Conservation (phyloP, 2,888 invertebrate species). For the Drosophila borealis region DNA sequence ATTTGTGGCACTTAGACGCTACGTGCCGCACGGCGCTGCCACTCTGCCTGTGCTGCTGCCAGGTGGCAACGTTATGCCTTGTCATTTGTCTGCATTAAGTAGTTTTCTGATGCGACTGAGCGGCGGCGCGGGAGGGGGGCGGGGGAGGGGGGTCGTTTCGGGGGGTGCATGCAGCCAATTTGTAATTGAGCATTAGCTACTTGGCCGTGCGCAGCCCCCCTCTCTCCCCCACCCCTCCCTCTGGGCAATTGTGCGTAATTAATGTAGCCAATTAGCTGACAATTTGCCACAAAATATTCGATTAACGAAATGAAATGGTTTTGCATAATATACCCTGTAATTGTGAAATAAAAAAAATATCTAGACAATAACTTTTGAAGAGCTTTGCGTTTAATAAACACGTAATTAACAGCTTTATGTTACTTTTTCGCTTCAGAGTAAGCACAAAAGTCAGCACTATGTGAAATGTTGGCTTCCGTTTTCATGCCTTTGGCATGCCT, state of each 20-base stretch:
- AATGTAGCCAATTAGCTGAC: conserved; percentile 67
- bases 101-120: conserved; percentile 2
- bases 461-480: too few relatives aligned
- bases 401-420: too few relatives aligned
- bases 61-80: conserved; percentile 60
- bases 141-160: neutral
- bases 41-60: conserved; percentile 25
- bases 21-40: conserved; percentile 60
- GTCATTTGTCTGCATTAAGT: conserved; percentile 78
- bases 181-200: conserved; percentile 67
- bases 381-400: too few relatives aligned
- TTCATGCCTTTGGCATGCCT: too few relatives aligned
- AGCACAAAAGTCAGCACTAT: too few relatives aligned
- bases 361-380: too few relatives aligned
- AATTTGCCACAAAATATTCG: conserved; percentile 42
- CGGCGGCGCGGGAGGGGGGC: neutral
- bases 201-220: conserved; percentile 34
- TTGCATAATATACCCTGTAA: neutral
- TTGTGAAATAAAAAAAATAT: too few relatives aligned
- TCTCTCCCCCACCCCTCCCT: neutral
- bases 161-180: conserved; percentile 49
- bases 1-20: conserved; percentile 76
- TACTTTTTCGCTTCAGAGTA: too few relatives aligned
- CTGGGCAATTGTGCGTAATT: conserved; percentile 67
- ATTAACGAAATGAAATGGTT: conserved; percentile 11